Percentiles rank a stretch among this genome's conserved stretches.
phyloP scores from a whole-genome alignment of 2,888 invertebrate genomes.

The Agonopterix subpropinquella region DNA sequence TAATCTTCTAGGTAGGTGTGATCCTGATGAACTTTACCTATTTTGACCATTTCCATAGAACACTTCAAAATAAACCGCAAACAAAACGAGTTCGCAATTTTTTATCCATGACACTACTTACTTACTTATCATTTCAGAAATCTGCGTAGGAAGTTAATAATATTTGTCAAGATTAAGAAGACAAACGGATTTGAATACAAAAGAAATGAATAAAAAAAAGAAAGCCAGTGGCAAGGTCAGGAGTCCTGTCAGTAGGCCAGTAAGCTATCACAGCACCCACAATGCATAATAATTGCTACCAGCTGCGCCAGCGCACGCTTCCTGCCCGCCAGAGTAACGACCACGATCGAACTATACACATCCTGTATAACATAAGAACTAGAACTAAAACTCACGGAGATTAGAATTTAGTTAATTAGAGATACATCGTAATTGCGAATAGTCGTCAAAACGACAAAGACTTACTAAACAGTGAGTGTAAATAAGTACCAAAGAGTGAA shows the following conservation, averaged over 20 bases:
- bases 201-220: constrained; percentile 31
- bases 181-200: constrained; percentile 1
- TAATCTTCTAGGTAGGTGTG: too few species aligned
- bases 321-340: constrained; percentile 21
- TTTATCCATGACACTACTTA: too few species aligned
- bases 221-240: constrained; percentile 50
- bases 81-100: background rate
- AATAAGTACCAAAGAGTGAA: too few species aligned
- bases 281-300: constrained; percentile 41
- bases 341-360: constrained; percentile 7
- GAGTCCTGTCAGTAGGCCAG: constrained; percentile 53
- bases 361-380: constrained; percentile 2
- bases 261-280: constrained; percentile 17
- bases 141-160: too few species aligned
- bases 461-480: background rate
- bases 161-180: too few species aligned
- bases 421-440: too few species aligned
- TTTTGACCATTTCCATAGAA: background rate
- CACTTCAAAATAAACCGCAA: background rate
- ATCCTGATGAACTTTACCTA: too few species aligned
- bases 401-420: too few species aligned
- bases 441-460: too few species aligned
- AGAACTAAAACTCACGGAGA: background rate
- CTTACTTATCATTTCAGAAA: too few species aligned
- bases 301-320: constrained; percentile 19